Base-by-base conservation (phyloP, 35 echinoderm and acorn worm species). In the Acanthaster planci region DNA sequence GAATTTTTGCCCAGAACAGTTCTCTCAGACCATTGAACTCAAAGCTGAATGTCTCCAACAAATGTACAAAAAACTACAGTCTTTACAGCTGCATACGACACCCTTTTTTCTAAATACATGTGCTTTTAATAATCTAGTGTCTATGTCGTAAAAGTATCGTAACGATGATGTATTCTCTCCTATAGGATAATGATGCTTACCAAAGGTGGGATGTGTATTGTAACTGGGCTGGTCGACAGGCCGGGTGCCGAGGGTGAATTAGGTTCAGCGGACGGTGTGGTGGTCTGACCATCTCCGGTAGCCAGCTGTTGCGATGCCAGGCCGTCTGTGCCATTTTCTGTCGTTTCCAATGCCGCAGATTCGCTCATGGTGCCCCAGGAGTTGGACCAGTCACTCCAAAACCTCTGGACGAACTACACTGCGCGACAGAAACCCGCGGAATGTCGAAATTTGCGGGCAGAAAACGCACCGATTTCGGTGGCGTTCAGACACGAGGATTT, bases 321-420 rank as follows among this genome's bases (percentile, higher is more conserved):
- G 27, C 51, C 53, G 27, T 35, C n/a, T 38, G 81, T 56, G 81
- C 81, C 81, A 57, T 83, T 57, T 53, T 57, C 81, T 18, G 56
- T 38, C 81, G 81, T 57, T 83, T 83, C 81, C 81, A 83, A 32
- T 58, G 81, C 81, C 81, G 54, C 81, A 83, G 81, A 53, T 64
- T 83, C 81, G 81, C 81, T 83, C 81, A 83, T 83, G 53, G n/a
- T 83, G 81, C 56, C 81, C 81, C 81, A 58, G 81, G 81, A 58
- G 56, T 32, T 83, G 81, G 51, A 53, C 31, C 18, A 38, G 53
- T n/a, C 19, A 12, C 31, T 53, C 81, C 53, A 35, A 83, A 83
- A 83, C 81, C 81, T 58, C 81, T 83, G 81, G 81, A 83, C 81
- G 81, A 83, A 57, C 56, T 52, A 72, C 29, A 37, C 81, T 60